Evolutionary conservation across 2,797 vertebrate species (phyloP), one percentile per base, ranked within the genome.

Genomic region (Anisognathus igniventris): DNA sequence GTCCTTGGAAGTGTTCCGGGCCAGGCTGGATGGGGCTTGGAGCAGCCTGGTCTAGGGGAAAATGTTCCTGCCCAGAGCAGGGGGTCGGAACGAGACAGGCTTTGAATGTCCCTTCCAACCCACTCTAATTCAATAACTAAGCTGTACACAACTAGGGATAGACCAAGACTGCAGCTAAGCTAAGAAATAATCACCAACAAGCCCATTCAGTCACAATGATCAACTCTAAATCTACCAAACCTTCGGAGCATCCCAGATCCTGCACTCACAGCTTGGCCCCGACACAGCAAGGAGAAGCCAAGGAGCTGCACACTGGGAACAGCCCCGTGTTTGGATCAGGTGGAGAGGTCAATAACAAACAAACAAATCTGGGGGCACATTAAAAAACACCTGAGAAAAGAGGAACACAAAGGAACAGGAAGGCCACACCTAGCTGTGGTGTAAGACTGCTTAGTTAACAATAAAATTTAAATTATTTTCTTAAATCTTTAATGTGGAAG

Each of bases 91-190:
- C 0, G 0, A 40, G 39, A 53, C 0, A 0, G 14, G 23, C 39
- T 72, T 24, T 60, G 33, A 77, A 40, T 39, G 22, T 16, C 27
- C 39, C 19, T 60, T 27, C 33, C 31, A 84, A 13, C 31, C 40
- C 33, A 2, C 33, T 37, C 22, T 35, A 31, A 45, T 40, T 42
- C 33, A 28, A 0, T 12, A 45, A 40, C 25, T 14, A 24, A 78
- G 24, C 28, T 30, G 2, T 1, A 27, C 1, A 0, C 9, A 5
- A 5, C 5, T 10, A 25, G 18, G 24, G 35, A 25, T 0, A n/a
- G 33, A 33, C 11, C 40, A 50, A 8, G 12, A 25, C 0, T 17
- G 24, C 58, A 25, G 23, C 7, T 10, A 30, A 77, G 16, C 22
- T 23, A 25, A 62, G 47, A 80, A 44, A 17, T 3, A 8, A 56